These are phyloP conservation scores for Nephila pilipes DNA, from an alignment of 1,140 invertebrate species.

Conservation along the genomic window DNA sequence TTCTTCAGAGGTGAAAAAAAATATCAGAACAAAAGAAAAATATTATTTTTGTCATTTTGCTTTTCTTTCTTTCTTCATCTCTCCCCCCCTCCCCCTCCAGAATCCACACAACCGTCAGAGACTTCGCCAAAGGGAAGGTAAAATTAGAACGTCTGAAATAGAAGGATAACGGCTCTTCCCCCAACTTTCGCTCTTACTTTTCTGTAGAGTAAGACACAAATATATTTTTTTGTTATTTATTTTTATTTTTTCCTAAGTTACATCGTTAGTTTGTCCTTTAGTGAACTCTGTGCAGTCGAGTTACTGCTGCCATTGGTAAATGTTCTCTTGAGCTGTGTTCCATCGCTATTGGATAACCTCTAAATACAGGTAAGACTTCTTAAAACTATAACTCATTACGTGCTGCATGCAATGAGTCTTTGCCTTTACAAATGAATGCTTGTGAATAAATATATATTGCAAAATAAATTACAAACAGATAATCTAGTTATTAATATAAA, in stretches of 20 bases:
- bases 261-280: constrained; percentile 46
- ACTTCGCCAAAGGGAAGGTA: constrained; percentile 46
- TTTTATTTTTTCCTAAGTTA: constrained; percentile 22
- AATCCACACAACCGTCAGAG: background rate
- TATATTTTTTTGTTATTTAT: constrained; percentile 27
- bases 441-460: no score
- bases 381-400: no score
- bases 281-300: constrained; percentile 39
- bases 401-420: no score
- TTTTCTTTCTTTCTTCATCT: background rate
- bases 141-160: constrained; percentile 62
- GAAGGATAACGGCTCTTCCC: constrained; percentile 14
- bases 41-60: background rate
- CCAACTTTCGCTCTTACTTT: constrained; percentile 36
- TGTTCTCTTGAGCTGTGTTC: constrained; percentile 41
- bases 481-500: no score
- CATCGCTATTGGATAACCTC: constrained; percentile 42
- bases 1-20: background rate
- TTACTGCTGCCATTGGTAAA: constrained; percentile 20
- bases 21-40: constrained; percentile 21
- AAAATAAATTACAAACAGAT: no score
- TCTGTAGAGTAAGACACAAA: constrained; percentile 22
- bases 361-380: constrained; percentile 14
- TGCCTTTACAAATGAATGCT: no score
- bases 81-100: no score